Conservation (phyloP, 2,797 vertebrate genomes). For the Esox lucius region DNA sequence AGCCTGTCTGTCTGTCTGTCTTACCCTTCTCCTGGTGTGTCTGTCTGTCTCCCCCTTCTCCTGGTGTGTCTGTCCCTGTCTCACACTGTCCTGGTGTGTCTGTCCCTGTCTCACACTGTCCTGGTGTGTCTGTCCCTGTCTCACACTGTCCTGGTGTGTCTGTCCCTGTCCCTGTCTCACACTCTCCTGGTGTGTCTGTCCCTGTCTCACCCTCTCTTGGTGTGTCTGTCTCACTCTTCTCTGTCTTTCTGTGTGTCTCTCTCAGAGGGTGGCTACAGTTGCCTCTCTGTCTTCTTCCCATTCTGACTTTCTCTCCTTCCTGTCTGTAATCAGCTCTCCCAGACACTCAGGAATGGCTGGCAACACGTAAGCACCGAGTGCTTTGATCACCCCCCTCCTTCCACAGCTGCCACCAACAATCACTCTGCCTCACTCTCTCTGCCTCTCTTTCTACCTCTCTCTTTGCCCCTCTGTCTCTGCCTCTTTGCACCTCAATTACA, state of each 20-base stretch:
- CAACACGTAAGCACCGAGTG: conserved; percentile 54
- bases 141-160: background rate
- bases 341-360: conserved; percentile 58
- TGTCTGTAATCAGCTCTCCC: conserved; percentile 56
- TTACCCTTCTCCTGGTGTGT: too few relatives aligned
- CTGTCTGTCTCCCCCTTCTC: too few relatives aligned
- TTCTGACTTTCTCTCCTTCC: conserved; percentile 13
- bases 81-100: too few relatives aligned
- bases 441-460: conserved; percentile 42
- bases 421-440: conserved; percentile 19
- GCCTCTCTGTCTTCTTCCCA: conserved; percentile 7
- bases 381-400: conserved; percentile 59
- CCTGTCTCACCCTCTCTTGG: conserved; percentile 24
- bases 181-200: conserved; percentile 27
- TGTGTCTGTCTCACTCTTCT: conserved; percentile 17
- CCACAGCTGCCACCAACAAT: background rate
- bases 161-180: background rate
- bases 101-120: background rate
- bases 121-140: background rate
- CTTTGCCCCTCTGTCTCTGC: conserved; percentile 28
- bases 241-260: conserved; percentile 30
- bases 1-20: too few relatives aligned
- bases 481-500: conserved; percentile 25
- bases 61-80: too few relatives aligned
- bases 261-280: too few relatives aligned